These are phyloP conservation scores for Charaxes varanes DNA, from an alignment of 1,140 invertebrate species.

Conservation along the genomic window DNA sequence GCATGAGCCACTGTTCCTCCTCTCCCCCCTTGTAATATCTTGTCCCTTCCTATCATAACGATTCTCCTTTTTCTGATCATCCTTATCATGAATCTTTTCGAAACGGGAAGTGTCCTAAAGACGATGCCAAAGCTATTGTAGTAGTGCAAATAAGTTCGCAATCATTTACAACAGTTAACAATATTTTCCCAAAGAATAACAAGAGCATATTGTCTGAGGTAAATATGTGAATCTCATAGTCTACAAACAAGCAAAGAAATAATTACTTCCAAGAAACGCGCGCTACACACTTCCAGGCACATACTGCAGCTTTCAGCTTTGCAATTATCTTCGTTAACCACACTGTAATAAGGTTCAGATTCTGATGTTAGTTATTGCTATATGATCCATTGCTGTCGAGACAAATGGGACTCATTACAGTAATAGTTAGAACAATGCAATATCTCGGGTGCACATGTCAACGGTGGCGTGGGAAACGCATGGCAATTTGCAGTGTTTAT, in stretches of 20 bases:
- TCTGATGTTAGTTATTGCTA: not conserved
- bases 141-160: no score
- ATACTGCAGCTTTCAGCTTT: not conserved
- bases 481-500: not conserved
- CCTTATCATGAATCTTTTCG: no score
- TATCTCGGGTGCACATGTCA: constrained; percentile 7
- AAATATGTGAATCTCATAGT: not conserved
- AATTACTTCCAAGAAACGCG: constrained; percentile 6
- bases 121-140: no score
- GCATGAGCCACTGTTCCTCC: no score
- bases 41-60: no score
- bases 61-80: no score
- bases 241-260: constrained; percentile 1
- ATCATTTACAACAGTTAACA: not conserved
- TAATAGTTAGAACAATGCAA: constrained; percentile 6
- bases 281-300: not conserved
- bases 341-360: not conserved
- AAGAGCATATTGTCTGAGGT: not conserved
- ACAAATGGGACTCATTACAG: constrained; percentile 4
- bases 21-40: no score
- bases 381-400: not conserved
- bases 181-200: constrained; percentile 1
- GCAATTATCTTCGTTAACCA: not conserved
- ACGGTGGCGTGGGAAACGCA: constrained; percentile 1
- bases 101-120: no score